phyloP scores from a whole-genome alignment of 2,888 invertebrate species.

The Drosophila lutescens region DNA sequence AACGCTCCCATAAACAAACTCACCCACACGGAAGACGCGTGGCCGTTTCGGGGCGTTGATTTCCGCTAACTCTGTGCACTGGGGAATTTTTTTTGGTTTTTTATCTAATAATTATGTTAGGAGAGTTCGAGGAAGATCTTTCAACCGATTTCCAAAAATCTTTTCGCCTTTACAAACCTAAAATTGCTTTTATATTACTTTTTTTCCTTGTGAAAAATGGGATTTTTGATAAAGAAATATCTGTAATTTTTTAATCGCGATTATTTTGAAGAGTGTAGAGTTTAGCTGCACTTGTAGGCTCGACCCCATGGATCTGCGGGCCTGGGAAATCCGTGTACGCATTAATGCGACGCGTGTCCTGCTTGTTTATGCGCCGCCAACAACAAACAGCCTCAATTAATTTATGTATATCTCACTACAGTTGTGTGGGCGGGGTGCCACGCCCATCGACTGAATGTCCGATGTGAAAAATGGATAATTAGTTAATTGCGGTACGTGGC shows the following conservation, averaged over 20 bases:
- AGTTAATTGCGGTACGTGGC: constrained; percentile 71
- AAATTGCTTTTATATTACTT: no score
- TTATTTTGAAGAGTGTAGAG: neutral
- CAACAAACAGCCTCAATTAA: constrained; percentile 51
- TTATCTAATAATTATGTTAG: neutral
- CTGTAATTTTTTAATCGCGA: neutral
- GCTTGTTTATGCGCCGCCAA: constrained; percentile 61
- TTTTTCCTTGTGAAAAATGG: no score
- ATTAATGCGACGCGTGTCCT: constrained; percentile 71
- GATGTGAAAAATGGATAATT: constrained; percentile 77
- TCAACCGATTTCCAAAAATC: neutral
- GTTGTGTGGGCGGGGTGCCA: constrained; percentile 29
- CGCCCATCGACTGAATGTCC: constrained; percentile 42
- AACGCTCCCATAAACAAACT: constrained; percentile 36
- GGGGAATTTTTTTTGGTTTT: neutral
- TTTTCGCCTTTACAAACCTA: neutral
- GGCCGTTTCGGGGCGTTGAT: constrained; percentile 43
- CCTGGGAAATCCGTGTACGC: constrained; percentile 60
- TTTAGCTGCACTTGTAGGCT: constrained; percentile 44
- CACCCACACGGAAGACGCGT: constrained; percentile 19
- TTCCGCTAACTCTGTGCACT: constrained; percentile 54
- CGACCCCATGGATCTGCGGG: constrained; percentile 4
- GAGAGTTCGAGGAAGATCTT: neutral
- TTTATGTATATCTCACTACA: constrained; percentile 51
- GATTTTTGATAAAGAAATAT: no score